phyloP scores from a whole-genome alignment of 1,140 invertebrate species.

The Thaumetopoea pityocampa region DNA sequence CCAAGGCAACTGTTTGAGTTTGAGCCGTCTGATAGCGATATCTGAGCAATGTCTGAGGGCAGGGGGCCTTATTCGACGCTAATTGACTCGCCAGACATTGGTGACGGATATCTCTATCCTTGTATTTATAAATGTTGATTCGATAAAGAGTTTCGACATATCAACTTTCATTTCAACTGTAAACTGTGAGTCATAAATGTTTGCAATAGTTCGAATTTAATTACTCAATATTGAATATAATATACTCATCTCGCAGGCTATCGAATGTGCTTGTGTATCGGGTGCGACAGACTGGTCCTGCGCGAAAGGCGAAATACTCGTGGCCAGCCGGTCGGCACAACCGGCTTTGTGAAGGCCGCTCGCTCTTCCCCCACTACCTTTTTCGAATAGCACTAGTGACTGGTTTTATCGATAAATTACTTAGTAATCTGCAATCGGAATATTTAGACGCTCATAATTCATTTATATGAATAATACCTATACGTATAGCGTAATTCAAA shows the following conservation, averaged over 20 bases:
- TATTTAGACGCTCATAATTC: slow-evolving; percentile 8
- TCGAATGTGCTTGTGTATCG: slow-evolving; percentile 33
- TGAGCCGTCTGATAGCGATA: slow-evolving; percentile 43
- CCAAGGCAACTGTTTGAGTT: slow-evolving; percentile 33
- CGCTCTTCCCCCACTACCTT: slow-evolving; percentile 47
- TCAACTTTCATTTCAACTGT: slow-evolving; percentile 11
- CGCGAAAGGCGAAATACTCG: slow-evolving; percentile 70
- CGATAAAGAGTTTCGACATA: slow-evolving; percentile 9
- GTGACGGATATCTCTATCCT: slow-evolving; percentile 33
- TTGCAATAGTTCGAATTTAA: slow-evolving; percentile 12
- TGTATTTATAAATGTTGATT: slow-evolving; percentile 22
- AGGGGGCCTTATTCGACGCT: slow-evolving; percentile 49
- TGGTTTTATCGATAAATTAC: slow-evolving; percentile 50
- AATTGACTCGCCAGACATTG: slow-evolving; percentile 59
- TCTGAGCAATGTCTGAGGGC: slow-evolving; percentile 49
- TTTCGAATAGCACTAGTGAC: slow-evolving; percentile 35
- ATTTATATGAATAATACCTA: too few relatives aligned
- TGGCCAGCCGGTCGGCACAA: slow-evolving; percentile 61
- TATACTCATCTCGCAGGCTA: slow-evolving; percentile 19
- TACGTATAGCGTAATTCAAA: too few relatives aligned
- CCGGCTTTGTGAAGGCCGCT: slow-evolving; percentile 69
- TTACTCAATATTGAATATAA: slow-evolving; percentile 16
- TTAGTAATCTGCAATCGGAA: slow-evolving; percentile 7
- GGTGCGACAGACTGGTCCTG: slow-evolving; percentile 55
- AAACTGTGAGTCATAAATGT: slow-evolving; percentile 15